Conservation (phyloP, 37 sponge, comb jelly and placozoan genomes). For the Lycopodina hypogea region DNA sequence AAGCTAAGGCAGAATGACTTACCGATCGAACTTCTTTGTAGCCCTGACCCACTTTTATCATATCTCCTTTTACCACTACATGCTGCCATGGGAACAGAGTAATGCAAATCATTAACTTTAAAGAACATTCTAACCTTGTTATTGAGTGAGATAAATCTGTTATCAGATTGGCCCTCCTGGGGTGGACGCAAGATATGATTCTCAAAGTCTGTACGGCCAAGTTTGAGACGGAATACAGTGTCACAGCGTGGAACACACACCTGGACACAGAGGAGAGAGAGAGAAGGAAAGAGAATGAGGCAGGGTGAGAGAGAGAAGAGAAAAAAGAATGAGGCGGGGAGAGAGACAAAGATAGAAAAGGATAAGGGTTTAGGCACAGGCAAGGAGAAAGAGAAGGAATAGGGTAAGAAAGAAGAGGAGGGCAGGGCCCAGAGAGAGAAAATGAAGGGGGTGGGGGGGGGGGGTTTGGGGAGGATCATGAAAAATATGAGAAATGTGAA, state of each 20-base stretch:
- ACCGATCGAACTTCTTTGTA: conserved; percentile 65
- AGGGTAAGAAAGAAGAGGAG: no score
- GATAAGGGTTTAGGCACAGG: no score
- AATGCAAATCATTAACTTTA: neutral
- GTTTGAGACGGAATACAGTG: conserved; percentile 48
- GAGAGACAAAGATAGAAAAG: no score
- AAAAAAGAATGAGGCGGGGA: no score
- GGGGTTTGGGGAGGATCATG: neutral
- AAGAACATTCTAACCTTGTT: conserved; percentile 35
- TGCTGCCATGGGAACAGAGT: conserved; percentile 19
- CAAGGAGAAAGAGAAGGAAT: no score
- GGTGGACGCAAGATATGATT: conserved; percentile 61
- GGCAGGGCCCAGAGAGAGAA: no score
- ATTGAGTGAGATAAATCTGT: conserved; percentile 32
- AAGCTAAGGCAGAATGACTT: neutral
- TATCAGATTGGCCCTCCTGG: neutral
- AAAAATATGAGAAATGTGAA: no score
- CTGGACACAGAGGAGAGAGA: conserved; percentile 26
- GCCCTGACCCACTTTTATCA: conserved; percentile 51
- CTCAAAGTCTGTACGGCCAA: conserved; percentile 68
- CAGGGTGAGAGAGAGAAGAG: no score
- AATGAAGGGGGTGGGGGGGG: no score
- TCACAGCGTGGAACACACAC: conserved; percentile 74
- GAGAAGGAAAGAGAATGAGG: neutral
- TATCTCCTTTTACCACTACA: conserved; percentile 43